Evolutionary conservation across 2,797 vertebrate genomes (phyloP).

Genomic region (Sciurus carolinensis): DNA sequence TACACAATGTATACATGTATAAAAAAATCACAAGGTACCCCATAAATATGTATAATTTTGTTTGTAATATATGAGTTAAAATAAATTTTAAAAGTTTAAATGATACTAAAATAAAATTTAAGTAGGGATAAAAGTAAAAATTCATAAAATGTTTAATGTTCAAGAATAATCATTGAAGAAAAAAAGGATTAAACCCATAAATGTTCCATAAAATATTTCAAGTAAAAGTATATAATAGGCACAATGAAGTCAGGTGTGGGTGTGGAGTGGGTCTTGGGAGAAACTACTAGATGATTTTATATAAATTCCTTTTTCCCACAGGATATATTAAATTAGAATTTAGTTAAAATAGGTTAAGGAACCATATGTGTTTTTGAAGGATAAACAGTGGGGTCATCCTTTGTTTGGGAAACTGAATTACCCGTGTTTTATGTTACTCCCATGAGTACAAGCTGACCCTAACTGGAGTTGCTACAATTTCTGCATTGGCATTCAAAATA

Average conservation of each 20-base stretch:
- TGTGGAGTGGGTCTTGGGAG: neutral
- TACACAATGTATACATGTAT: neutral
- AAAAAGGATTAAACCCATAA: neutral
- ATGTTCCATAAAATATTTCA: neutral
- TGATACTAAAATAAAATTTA: neutral
- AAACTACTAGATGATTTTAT: neutral
- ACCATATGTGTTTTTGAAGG: conserved; percentile 22
- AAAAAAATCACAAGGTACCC: neutral
- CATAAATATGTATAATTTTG: neutral
- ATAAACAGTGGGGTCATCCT: conserved; percentile 36
- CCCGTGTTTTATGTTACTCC: conserved; percentile 48
- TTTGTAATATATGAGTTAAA: neutral
- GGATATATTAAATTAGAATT: conserved; percentile 9
- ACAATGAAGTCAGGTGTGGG: neutral
- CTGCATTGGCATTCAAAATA: neutral
- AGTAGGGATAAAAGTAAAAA: neutral
- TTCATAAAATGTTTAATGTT: neutral
- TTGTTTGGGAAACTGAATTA: conserved; percentile 58
- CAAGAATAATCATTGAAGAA: neutral
- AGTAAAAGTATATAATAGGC: conserved; percentile 12
- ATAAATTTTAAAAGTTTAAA: neutral
- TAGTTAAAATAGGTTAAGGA: conserved; percentile 64
- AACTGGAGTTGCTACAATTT: conserved; percentile 52
- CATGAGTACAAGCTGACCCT: conserved; percentile 24
- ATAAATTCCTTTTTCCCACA: conserved; percentile 31